phyloP scores from a whole-genome alignment of 1,140 invertebrate species.

The Lamellibrachia luymesi region DNA sequence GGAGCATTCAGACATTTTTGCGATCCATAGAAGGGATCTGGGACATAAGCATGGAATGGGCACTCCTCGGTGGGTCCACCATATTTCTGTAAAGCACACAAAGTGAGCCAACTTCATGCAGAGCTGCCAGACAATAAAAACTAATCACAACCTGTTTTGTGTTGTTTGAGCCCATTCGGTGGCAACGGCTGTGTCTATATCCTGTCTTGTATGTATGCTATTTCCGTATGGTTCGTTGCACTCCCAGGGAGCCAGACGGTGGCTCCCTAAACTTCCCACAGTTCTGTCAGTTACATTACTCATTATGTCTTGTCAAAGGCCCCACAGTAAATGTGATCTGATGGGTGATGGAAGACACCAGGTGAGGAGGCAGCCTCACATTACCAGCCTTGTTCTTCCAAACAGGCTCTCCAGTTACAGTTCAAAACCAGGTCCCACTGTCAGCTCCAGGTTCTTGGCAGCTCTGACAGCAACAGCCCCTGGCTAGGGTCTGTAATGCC shows the following conservation, averaged over 20 bases:
- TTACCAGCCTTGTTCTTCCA: background rate
- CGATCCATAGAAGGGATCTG: no score
- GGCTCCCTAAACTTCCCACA: background rate
- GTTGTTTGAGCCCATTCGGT: background rate
- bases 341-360: background rate
- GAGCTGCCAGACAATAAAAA: background rate
- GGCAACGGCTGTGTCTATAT: background rate
- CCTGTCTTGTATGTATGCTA: background rate
- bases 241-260: background rate
- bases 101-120: background rate
- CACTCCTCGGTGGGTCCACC: background rate
- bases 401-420: background rate
- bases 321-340: background rate
- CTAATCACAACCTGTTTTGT: background rate
- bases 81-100: background rate
- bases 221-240: background rate
- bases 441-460: background rate
- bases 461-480: background rate
- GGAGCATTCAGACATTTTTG: no score
- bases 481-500: background rate
- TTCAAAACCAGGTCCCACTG: background rate
- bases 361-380: background rate
- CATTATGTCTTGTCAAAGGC: background rate
- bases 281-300: background rate
- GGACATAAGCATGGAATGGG: background rate